These are phyloP conservation scores for Drosophila sordidapex DNA, from an alignment of 2,888 invertebrate species.

Conservation along the genomic window DNA sequence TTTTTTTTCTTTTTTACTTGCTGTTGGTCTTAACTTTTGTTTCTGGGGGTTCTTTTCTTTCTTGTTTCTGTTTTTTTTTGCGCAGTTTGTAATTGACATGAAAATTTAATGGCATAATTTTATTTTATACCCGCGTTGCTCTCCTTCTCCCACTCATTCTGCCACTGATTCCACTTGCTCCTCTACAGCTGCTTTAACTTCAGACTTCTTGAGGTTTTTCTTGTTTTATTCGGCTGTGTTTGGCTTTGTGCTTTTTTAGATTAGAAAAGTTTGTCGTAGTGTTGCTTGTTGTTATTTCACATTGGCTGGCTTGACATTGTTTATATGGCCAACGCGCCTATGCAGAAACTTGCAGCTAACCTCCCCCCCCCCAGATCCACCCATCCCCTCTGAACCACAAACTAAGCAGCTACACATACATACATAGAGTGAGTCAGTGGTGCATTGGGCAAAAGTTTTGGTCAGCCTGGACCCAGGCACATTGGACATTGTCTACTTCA, in stretches of 20 bases:
- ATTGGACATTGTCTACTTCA: conserved; percentile 41
- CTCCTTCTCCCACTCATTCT: not conserved
- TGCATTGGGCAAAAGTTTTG: conserved; percentile 45
- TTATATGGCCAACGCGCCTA: conserved; percentile 62
- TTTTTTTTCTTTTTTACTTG: not conserved
- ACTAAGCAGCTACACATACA: conserved; percentile 4
- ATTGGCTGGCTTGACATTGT: conserved; percentile 51
- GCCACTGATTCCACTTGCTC: not conserved
- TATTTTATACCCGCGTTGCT: conserved; percentile 40
- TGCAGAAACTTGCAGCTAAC: conserved; percentile 49
- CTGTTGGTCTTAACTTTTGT: not conserved
- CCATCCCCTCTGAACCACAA: conserved; percentile 34
- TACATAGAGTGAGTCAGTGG: not conserved
- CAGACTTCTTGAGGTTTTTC: conserved; percentile 1
- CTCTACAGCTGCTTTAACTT: not conserved
- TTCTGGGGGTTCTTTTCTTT: not conserved
- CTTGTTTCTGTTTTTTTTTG: conserved; percentile 4
- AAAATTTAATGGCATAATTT: conserved; percentile 77
- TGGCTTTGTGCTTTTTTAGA: conserved; percentile 61
- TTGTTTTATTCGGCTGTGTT: conserved; percentile 21
- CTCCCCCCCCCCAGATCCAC: not conserved
- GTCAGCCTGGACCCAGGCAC: conserved; percentile 34
- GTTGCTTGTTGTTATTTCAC: conserved; percentile 27
- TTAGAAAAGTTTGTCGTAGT: conserved; percentile 63
- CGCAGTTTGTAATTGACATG: conserved; percentile 73